Base-by-base conservation (phyloP, 2,113 vertebrate species). In the Leptosomus discolor region DNA sequence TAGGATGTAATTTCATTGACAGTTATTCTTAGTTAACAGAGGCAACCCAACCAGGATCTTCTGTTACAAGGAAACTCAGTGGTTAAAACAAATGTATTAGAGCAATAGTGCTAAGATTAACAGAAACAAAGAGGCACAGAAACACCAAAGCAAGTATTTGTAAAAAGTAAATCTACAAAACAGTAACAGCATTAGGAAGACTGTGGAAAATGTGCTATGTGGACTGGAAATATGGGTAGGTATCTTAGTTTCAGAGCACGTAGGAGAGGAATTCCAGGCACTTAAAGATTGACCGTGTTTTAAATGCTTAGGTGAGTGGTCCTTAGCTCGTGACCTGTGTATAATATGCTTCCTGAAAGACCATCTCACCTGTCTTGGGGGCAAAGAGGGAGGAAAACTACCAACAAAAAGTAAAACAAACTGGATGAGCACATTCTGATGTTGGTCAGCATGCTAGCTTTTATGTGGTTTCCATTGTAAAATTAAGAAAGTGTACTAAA, bases 21-120 rank as follows among this genome's bases (percentile, higher is more conserved):
- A 80, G 69, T 65, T 94, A 73, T 75, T 96, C 92, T 89, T 94
- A 88, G 34, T 93, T 90, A 95, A 87, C 63, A 95, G 60, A 90
- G 56, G 83, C 43, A 94, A 81, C 61, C 32, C 53, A 88, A 78
- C 64, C 48, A 58, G 61, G 36, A 45, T 97, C 69, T 90, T 75
- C 51, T 85, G 26, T 90, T 70, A 75, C 75, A 79, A 41, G 56
- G 61, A 92, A 39, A 6, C 39, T 94, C 46, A 46, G 50, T 67
- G 76, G 75, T 88, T 73, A 75, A 96, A 95, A 89, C 46, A 96
- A 88, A 81, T 34, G 16, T 85, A 83, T 90, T 82, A 75, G 34
- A 85, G 56, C 34, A 61, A 46, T 34, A 51, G 18, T 22, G 10
- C 45, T 53, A 48, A 60, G 77, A 92, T 51, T 83, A 93, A 41